Conservation (phyloP, 2,888 invertebrate genomes). For the Cremastobaeus sp. region DNA sequence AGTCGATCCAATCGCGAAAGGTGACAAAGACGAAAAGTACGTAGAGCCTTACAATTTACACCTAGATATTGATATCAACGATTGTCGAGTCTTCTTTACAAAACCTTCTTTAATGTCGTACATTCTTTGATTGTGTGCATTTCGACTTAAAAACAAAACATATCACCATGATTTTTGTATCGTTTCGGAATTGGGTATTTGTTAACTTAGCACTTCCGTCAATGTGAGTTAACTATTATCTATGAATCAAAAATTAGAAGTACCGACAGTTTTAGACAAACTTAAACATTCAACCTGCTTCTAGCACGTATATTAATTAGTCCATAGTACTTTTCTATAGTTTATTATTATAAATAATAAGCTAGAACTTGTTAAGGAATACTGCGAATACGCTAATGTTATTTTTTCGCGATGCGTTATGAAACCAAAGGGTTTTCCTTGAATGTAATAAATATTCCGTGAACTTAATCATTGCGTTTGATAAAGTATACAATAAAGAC, state of each 20-base stretch:
- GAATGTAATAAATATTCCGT: slow-evolving; percentile 53
- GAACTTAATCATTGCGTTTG: slow-evolving; percentile 63
- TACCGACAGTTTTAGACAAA: slow-evolving; percentile 37
- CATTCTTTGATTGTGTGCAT: slow-evolving; percentile 17
- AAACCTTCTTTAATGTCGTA: not conserved
- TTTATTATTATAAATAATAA: slow-evolving; percentile 58
- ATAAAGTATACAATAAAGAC: slow-evolving; percentile 67
- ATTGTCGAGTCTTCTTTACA: not conserved
- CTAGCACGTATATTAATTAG: slow-evolving; percentile 59
- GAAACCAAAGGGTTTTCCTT: slow-evolving; percentile 65
- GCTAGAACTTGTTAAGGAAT: slow-evolving; percentile 51
- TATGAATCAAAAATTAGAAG: slow-evolving; percentile 32
- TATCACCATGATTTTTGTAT: slow-evolving; percentile 47
- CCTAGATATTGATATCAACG: slow-evolving; percentile 36
- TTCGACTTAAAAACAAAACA: slow-evolving; percentile 42
- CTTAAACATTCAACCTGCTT: slow-evolving; percentile 54
- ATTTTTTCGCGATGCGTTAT: slow-evolving; percentile 56
- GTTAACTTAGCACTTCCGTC: slow-evolving; percentile 25
- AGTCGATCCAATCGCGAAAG: not conserved
- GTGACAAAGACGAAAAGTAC: slow-evolving; percentile 18
- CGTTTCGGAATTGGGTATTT: slow-evolving; percentile 23
- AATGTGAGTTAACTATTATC: slow-evolving; percentile 24
- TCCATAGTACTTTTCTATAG: slow-evolving; percentile 62
- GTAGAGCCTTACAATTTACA: slow-evolving; percentile 46
- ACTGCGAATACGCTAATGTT: slow-evolving; percentile 48